phyloP scores from a whole-genome alignment of 2,113 vertebrate genomes.

The Melanotaenia duboulayi region DNA sequence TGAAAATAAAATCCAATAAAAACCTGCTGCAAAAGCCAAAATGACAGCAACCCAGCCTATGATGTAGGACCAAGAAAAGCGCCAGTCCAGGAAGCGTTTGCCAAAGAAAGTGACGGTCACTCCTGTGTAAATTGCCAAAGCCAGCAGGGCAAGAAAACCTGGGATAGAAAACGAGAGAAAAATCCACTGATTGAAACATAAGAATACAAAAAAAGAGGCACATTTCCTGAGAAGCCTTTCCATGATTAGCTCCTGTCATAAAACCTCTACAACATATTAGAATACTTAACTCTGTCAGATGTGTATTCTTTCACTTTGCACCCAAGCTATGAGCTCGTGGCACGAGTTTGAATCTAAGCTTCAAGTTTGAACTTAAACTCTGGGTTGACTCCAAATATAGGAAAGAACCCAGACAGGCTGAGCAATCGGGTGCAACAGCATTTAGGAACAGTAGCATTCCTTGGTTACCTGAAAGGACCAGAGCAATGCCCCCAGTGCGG shows the following conservation, averaged over 20 bases:
- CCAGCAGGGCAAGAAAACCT: conserved; percentile 86
- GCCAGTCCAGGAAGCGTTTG: conserved; percentile 84
- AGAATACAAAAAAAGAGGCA: not conserved
- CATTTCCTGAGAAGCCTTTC: not conserved
- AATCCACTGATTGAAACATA: not conserved
- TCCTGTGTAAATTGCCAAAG: conserved; percentile 84
- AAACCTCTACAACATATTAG: too few relatives aligned
- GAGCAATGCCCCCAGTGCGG: conserved; percentile 79
- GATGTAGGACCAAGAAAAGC: conserved; percentile 90
- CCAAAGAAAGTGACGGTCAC: conserved; percentile 85
- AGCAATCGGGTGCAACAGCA: not conserved
- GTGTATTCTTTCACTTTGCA: too few relatives aligned
- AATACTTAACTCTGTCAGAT: too few relatives aligned
- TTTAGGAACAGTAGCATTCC: not conserved
- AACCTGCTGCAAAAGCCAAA: conserved; percentile 83
- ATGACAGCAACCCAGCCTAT: conserved; percentile 85
- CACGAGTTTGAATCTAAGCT: not conserved
- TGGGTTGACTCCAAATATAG: not conserved
- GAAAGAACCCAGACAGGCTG: not conserved
- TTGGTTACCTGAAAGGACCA: conserved; percentile 84
- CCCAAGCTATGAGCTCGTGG: too few relatives aligned
- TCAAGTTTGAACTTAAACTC: not conserved
- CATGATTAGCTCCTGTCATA: not conserved
- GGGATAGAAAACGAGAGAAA: not conserved
- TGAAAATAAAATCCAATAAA: not conserved